phyloP scores from a whole-genome alignment of 2,888 invertebrate species.

The Crocallis elinguaria region DNA sequence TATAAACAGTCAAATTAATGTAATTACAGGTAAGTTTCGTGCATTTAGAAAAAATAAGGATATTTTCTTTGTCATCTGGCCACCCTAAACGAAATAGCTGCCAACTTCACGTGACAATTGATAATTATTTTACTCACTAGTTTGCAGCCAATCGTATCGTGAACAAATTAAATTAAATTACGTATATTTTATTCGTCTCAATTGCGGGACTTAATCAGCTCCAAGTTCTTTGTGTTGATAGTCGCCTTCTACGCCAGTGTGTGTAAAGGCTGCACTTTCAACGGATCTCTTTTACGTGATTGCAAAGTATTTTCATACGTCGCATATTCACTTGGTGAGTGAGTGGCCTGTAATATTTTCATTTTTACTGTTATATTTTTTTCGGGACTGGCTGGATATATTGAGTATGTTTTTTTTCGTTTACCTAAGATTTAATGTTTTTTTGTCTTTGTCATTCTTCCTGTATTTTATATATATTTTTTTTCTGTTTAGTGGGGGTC shows the following conservation, averaged over 20 bases:
- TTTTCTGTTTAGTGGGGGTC: no score
- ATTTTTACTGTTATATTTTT: no score
- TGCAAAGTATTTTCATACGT: slow-evolving; percentile 31
- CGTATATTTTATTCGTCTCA: slow-evolving; percentile 43
- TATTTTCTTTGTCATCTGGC: slow-evolving; percentile 39
- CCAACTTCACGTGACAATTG: slow-evolving; percentile 63
- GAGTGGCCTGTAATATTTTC: slow-evolving; percentile 41
- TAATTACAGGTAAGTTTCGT: neutral
- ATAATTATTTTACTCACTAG: slow-evolving; percentile 53
- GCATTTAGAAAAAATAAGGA: slow-evolving; percentile 25
- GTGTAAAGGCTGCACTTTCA: slow-evolving; percentile 85
- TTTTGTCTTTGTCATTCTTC: neutral
- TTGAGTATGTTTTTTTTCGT: no score
- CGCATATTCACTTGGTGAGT: slow-evolving; percentile 56
- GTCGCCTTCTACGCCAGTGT: slow-evolving; percentile 92
- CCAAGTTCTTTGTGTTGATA: slow-evolving; percentile 67
- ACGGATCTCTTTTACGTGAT: slow-evolving; percentile 49
- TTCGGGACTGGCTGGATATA: slow-evolving; percentile 3
- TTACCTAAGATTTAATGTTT: neutral
- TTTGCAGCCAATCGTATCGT: slow-evolving; percentile 57
- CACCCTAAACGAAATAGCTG: slow-evolving; percentile 43
- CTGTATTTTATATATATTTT: neutral
- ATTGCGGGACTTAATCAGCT: slow-evolving; percentile 46
- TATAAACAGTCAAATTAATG: neutral
- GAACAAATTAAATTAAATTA: slow-evolving; percentile 52